These are phyloP conservation scores for Clistopyga incitator DNA, from an alignment of 2,888 invertebrate genomes.

Conservation along the genomic window DNA sequence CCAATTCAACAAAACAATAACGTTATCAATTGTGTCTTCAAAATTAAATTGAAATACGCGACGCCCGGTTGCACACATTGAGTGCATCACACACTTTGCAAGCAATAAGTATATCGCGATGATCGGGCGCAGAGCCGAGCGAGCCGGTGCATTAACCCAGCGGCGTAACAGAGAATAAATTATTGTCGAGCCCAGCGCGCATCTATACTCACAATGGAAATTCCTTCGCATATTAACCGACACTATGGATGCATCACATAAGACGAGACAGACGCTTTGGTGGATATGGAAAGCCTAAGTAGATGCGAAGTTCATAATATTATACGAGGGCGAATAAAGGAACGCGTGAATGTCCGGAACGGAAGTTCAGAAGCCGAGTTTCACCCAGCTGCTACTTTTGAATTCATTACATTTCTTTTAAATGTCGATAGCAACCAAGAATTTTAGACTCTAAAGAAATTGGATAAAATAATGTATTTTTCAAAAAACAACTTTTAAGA, in stretches of 20 bases:
- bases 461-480: too few species aligned
- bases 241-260: conserved; percentile 41
- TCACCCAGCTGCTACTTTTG: too few species aligned
- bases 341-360: conserved; percentile 13
- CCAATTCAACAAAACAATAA: background rate
- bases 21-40: conserved; percentile 24
- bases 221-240: conserved; percentile 61
- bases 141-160: conserved; percentile 64
- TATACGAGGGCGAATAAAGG: conserved; percentile 56
- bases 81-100: conserved; percentile 36
- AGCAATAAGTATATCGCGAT: conserved; percentile 17
- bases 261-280: conserved; percentile 20
- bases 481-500: too few species aligned
- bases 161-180: conserved; percentile 56
- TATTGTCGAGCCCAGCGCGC: conserved; percentile 55
- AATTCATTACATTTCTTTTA: too few species aligned
- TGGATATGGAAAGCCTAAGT: background rate
- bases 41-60: conserved; percentile 58
- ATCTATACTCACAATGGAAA: conserved; percentile 62
- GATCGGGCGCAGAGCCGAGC: background rate
- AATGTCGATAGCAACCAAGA: too few species aligned
- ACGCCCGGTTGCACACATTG: background rate
- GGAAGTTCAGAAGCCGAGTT: too few species aligned
- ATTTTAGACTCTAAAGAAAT: too few species aligned
- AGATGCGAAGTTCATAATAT: conserved; percentile 38